Conservation (phyloP, 1,140 invertebrate genomes). For the Periplaneta americana region DNA sequence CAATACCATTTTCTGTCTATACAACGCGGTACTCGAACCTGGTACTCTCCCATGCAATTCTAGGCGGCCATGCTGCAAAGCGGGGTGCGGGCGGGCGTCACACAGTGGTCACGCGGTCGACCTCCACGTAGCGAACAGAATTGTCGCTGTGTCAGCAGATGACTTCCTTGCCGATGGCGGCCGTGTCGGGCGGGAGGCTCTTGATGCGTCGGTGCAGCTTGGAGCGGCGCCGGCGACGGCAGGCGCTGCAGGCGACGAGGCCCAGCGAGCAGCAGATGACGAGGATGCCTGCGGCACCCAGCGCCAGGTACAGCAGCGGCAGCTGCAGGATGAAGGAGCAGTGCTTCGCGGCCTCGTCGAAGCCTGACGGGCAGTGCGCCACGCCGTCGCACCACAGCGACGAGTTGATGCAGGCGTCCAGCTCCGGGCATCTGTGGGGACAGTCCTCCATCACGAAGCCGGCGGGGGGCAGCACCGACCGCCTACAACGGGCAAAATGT, state of each 20-base stretch:
- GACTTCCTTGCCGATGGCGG: conserved; percentile 56
- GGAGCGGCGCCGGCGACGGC: conserved; percentile 39
- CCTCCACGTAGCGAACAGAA: conserved; percentile 86
- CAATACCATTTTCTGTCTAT: not conserved
- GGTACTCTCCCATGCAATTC: not conserved
- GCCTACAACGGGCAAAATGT: too few species aligned
- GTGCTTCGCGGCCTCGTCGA: conserved; percentile 76
- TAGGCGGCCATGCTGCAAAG: not conserved
- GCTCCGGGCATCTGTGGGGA: conserved; percentile 71
- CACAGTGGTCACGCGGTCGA: conserved; percentile 83
- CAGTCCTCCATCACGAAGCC: conserved; percentile 64
- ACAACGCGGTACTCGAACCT: not conserved
- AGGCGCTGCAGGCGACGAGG: not conserved
- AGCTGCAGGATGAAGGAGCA: conserved; percentile 68
- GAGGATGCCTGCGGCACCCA: not conserved
- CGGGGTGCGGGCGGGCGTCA: conserved; percentile 43
- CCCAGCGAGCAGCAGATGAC: not conserved
- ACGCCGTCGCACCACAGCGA: conserved; percentile 86
- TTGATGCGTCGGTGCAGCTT: conserved; percentile 28
- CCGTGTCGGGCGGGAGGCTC: conserved; percentile 14
- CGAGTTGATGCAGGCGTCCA: conserved; percentile 82
- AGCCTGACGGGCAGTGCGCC: conserved; percentile 78
- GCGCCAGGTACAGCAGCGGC: conserved; percentile 58
- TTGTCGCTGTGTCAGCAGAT: conserved; percentile 91
- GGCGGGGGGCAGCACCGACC: conserved; percentile 35